A percentile compares a stretch with the other conserved stretches of the same genome.
Conservation (phyloP, 1,140 invertebrate species). For the Drosophila pallidifrons region DNA sequence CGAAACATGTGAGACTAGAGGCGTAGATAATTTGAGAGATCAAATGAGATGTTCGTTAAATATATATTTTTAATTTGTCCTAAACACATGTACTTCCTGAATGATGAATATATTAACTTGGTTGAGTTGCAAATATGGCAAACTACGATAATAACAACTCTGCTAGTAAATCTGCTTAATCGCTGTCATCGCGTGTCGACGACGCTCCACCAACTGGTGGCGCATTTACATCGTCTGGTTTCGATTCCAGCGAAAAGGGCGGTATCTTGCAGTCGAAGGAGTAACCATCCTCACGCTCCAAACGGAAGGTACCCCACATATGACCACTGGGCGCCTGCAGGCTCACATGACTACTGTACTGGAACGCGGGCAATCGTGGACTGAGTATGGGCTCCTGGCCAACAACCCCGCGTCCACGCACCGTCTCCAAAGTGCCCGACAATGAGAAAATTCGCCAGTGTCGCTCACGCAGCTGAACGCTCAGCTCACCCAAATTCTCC, state of each 20-base stretch:
- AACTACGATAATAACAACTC: constrained; percentile 56
- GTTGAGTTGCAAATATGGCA: constrained; percentile 63
- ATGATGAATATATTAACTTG: constrained; percentile 55
- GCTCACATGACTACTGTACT: constrained; percentile 98
- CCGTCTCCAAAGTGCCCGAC: constrained; percentile 97
- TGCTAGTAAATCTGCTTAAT: constrained; percentile 38
- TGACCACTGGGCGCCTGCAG: constrained; percentile 98
- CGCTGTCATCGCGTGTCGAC: constrained; percentile 51
- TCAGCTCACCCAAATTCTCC: constrained; percentile 95
- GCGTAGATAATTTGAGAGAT: constrained; percentile 20
- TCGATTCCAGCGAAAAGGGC: constrained; percentile 97
- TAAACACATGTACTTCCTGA: constrained; percentile 78
- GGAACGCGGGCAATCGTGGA: constrained; percentile 95
- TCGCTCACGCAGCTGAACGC: constrained; percentile 96
- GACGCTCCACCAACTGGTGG: constrained; percentile 39
- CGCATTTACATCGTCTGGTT: constrained; percentile 89
- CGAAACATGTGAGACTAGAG: constrained; percentile 50
- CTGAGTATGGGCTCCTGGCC: constrained; percentile 97
- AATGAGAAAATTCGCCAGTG: constrained; percentile 99
- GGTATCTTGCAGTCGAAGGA: constrained; percentile 98
- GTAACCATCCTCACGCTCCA: constrained; percentile 98
- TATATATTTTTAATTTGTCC: constrained; percentile 67
- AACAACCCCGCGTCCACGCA: constrained; percentile 96
- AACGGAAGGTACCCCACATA: constrained; percentile 99
- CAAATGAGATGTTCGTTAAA: constrained; percentile 31